These are phyloP conservation scores for Scomber scombrus DNA, from an alignment of 2,113 vertebrate species.

Conservation along the genomic window DNA sequence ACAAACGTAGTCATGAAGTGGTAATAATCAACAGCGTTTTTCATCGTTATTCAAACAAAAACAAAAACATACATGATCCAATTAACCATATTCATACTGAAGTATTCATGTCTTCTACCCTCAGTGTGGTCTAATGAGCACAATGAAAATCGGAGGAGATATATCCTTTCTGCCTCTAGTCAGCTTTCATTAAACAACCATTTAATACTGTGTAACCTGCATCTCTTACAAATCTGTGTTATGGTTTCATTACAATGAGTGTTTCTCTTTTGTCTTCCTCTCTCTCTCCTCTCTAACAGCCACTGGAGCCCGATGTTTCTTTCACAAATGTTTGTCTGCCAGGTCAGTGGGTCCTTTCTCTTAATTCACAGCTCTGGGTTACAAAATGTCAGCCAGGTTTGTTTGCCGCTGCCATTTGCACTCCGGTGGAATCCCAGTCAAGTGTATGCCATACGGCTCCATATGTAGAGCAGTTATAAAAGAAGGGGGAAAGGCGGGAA, in stretches of 20 bases:
- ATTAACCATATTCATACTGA: conserved; percentile 50
- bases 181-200: neutral
- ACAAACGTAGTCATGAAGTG: conserved; percentile 49
- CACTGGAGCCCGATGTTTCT: conserved; percentile 8
- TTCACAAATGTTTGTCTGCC: conserved; percentile 42
- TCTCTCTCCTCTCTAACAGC: conserved; percentile 23
- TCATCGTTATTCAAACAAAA: conserved; percentile 57
- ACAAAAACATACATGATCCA: conserved; percentile 19
- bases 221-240: conserved; percentile 15
- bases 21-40: conserved; percentile 48
- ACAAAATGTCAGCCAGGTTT: conserved; percentile 68
- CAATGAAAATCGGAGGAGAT: neutral
- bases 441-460: conserved; percentile 44
- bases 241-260: conserved; percentile 6
- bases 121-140: conserved; percentile 47
- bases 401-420: conserved; percentile 68
- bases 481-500: conserved; percentile 49
- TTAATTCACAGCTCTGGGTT: conserved; percentile 58
- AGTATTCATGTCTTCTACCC: conserved; percentile 17
- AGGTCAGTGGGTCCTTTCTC: conserved; percentile 57
- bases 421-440: conserved; percentile 56
- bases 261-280: conserved; percentile 17
- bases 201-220: conserved; percentile 34
- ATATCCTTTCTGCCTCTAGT: conserved; percentile 15
- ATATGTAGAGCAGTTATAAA: conserved; percentile 81